Conservation (phyloP, 35 echinoderm and acorn worm genomes). For the Nesometra sesokonis region DNA sequence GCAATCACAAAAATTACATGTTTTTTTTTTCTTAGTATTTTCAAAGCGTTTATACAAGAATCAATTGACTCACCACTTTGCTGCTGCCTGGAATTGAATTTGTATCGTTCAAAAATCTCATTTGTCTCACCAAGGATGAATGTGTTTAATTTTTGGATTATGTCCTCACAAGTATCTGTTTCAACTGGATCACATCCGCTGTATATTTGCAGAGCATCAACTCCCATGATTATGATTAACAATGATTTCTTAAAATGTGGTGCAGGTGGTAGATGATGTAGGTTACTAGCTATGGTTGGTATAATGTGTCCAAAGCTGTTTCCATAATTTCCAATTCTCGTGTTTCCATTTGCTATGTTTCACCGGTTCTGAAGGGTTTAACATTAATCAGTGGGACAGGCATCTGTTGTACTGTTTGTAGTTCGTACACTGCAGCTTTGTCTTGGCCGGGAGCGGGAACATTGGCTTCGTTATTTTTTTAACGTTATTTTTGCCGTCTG, state of each 20-base stretch:
- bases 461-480: too few species aligned
- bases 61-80: slow-evolving; percentile 18
- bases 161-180: background rate
- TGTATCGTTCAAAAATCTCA: slow-evolving; percentile 32
- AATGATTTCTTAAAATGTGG: background rate
- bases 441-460: too few species aligned
- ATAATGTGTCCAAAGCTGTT: slow-evolving; percentile 20
- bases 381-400: too few species aligned
- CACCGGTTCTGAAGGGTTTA: too few species aligned
- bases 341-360: background rate
- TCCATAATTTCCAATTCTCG: slow-evolving; percentile 29
- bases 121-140: slow-evolving; percentile 18
- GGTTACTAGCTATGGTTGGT: background rate
- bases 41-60: background rate
- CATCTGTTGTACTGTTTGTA: too few species aligned
- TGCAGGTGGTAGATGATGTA: background rate
- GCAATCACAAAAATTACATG: slow-evolving; percentile 36
- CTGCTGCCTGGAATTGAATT: slow-evolving; percentile 21
- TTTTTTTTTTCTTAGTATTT: background rate
- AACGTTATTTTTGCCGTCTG: too few species aligned
- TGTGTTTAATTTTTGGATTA: background rate
- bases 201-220: slow-evolving; percentile 11
- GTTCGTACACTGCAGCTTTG: too few species aligned
- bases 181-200: background rate
- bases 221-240: background rate